Evolutionary conservation across 2,113 vertebrate genomes (phyloP), one percentile per base, ranked within the genome.

Genomic region (Entelurus aequoreus): DNA sequence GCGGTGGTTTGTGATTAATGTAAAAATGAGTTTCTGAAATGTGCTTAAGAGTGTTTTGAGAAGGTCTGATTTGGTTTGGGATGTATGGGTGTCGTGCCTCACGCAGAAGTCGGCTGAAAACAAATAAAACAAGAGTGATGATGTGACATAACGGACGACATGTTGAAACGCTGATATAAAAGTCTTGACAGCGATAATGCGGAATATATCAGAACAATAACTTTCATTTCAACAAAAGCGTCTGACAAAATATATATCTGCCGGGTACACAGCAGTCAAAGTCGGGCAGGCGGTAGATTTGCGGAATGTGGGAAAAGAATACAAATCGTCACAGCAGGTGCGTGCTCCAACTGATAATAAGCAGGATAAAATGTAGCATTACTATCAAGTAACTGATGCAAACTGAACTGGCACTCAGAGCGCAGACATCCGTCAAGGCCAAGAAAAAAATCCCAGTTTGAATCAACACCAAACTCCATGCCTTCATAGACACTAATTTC

Each of bases 31-130:
- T 64, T 55, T 13, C 8, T 10, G 40, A n/a, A 63, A 54, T 46
- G 46, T 54, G 59, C 46, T 52, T 42, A 4, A 42, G 28, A 59
- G 47, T 15, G 13, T 28, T n/a, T 47, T 9, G 7, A 55, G 38
- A 63, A 36, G 47, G 28, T 49, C 19, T 49, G 37, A 58, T 65
- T 48, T 52, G 52, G 19, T 51, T 14, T 68, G 58, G 6, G 19
- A 36, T 21, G 47, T 14, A 14, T n/a, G 48, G 48, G 9, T 10
- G 6, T 48, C 48, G 42, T 42, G 54, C 54, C 40, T 56, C 9
- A 19, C 15, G n/a, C 54, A 57, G 6, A 9, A 57, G 54, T 19
- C n/a, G 9, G 38, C 19, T 42, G 42, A 44, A 42, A 56, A 56
- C n/a, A 16, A 56, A 56, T 4, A 16, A 59, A 56, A 58, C 7